phyloP scores from a whole-genome alignment of 2,888 invertebrate species.

The Rhorus exstirpatorius region DNA sequence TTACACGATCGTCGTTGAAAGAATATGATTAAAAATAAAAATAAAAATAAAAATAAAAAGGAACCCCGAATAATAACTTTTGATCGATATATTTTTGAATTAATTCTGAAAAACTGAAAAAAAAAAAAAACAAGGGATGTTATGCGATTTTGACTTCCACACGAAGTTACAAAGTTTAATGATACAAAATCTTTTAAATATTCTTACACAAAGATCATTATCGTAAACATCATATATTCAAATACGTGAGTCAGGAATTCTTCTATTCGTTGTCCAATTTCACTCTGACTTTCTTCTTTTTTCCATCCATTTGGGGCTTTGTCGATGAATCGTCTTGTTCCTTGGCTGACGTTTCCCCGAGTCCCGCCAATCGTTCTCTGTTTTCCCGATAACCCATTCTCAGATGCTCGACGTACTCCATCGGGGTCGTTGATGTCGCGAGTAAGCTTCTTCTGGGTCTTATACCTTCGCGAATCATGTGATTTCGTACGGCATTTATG shows the following conservation, averaged over 20 bases:
- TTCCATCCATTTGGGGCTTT: neutral
- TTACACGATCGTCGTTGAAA: too few relatives aligned
- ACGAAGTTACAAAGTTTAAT: neutral
- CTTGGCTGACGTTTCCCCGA: neutral
- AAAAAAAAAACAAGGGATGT: too few relatives aligned
- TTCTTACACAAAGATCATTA: neutral
- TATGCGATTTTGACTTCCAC: too few relatives aligned
- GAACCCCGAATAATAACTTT: neutral
- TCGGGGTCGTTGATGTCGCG: constrained; percentile 50
- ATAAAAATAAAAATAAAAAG: neutral
- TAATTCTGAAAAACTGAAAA: neutral
- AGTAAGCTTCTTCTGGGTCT: constrained; percentile 60
- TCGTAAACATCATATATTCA: neutral
- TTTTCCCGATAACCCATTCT: constrained; percentile 50
- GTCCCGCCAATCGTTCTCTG: constrained; percentile 44
- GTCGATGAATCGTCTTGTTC: neutral
- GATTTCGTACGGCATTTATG: constrained; percentile 47
- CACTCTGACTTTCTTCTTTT: constrained; percentile 62
- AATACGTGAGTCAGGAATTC: constrained; percentile 9
- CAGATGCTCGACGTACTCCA: constrained; percentile 59
- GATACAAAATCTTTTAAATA: neutral
- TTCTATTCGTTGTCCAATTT: constrained; percentile 44
- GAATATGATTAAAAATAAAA: too few relatives aligned
- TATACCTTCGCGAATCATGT: constrained; percentile 49
- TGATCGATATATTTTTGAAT: too few relatives aligned